Conservation (phyloP, 2,113 vertebrate genomes). For the Conger conger region DNA sequence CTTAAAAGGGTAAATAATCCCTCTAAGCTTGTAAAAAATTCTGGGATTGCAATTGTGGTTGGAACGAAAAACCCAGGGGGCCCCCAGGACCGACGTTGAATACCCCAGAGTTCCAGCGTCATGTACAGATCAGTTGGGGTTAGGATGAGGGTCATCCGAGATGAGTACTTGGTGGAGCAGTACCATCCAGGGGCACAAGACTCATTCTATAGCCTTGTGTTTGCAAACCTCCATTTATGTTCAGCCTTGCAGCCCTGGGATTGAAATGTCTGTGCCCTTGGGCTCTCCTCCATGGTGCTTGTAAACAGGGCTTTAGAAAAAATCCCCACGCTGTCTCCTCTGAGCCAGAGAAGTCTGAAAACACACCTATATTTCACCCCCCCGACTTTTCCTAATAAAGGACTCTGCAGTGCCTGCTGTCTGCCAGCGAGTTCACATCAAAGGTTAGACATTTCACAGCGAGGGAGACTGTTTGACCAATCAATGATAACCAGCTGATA, state of each 20-base stretch:
- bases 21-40: too few species aligned
- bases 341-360: neutral
- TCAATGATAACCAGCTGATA: neutral
- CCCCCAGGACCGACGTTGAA: too few species aligned
- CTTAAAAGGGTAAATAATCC: too few species aligned
- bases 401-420: neutral
- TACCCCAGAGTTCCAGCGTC: neutral
- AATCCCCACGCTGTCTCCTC: neutral
- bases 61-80: too few species aligned
- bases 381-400: neutral
- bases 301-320: slow-evolving; percentile 3
- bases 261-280: neutral
- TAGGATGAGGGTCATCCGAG: neutral
- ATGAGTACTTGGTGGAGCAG: neutral
- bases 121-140: neutral
- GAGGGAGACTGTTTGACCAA: neutral
- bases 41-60: too few species aligned
- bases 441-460: neutral
- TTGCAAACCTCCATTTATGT: neutral
- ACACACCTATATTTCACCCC: neutral
- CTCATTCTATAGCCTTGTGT: neutral
- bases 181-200: neutral
- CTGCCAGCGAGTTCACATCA: neutral
- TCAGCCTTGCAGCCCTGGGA: neutral
- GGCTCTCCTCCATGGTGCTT: neutral